Evolutionary conservation across 2,797 vertebrate genomes (phyloP), one percentile per base, ranked within the genome.

Genomic region (Clarias laeviceps): DNA sequence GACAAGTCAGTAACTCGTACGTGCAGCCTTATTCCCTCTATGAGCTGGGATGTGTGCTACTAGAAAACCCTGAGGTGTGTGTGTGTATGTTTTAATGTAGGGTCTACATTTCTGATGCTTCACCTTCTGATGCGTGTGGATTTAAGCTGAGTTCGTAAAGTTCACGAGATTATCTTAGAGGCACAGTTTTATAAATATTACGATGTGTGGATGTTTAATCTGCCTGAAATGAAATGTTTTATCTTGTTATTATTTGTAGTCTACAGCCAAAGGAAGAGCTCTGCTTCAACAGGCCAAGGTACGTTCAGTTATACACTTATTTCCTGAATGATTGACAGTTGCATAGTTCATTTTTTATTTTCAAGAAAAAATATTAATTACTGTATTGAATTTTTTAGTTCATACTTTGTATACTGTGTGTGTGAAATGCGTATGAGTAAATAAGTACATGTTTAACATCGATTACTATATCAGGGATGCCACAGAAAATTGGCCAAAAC

Each of bases 271-370:
- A 93, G 97, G 98, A 65, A 96, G 93, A 92, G 91, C 93, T 77
- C 93, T 99, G 80, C 95, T 99, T 89, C 95, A 97, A 84, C 97
- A 99, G 92, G 98, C 97, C 85, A 99, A 99, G 98, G 98, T 99
- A 96, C 92, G 29, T n/a, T 73, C 3, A 24, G n/a, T 50, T 50
- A 27, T 2, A 37, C 45, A 37, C 32, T 37, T 32, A 34, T 20
- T 69, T 20, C 64, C 14, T 9, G 15, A 32, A 32, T 32, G 27
- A 17, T 32, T 5, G 27, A 29, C 27, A 29, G n/a, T 64, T 27
- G 59, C 64, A 11, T 45, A 45, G 45, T 45, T 65, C 14, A 6
- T 5, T 32, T 32, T 32, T 66, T 29, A 45, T 45, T 66, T 14
- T 17, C 27, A 32, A 18, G 5, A 5, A 6, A 6, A 64, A 12